Base-by-base conservation (phyloP, 53 echinoderm and acorn worm genomes). In the Temnopleurus reevesii region DNA sequence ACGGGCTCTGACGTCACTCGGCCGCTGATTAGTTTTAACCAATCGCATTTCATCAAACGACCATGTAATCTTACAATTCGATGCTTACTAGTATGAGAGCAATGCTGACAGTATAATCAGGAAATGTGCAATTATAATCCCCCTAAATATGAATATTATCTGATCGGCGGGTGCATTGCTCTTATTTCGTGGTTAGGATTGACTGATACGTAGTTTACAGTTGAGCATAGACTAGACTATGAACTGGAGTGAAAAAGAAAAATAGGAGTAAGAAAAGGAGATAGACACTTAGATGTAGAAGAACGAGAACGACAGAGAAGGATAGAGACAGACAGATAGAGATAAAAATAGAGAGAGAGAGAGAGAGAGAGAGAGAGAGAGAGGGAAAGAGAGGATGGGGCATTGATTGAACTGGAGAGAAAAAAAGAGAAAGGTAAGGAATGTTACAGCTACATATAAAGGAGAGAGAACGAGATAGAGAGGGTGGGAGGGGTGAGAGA, bases 1-100 rank as follows among this genome's bases (percentile, higher is more conserved):
- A 47, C 28, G 4, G 29, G 27, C 30, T 28, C 46, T 79, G 79
- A 79, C 79, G 79, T 79, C 79, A 79, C 9, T 30, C 49, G 24
- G 25, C 79, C 45, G 79, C 79, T 79, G 79, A 79, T 79, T 79
- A 79, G 49, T 29, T 12, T 79, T 49, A 49, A 47, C 79, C 79
- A 79, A 79, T 79, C 79, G 49, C 49, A 79, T 49, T 77, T 71
- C 36, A 19, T 36, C 71, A 43, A 2, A 19, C n/a, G 21, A 19
- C 71, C 13, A 35, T 41, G 41, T n/a, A 9, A 63, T 71, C 71
- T 23, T 5, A n/a, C 9, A 63, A 12, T 36, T 41, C n/a, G 33
- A 71, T 43, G 23, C 19, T 71, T 71, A n/a, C 33, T 12, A 49
- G 15, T 12, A 12, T 0, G 15, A 49, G 49, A 15, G 1, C 9